A percentile compares a stretch with the other conserved stretches of the same genome.
Evolutionary conservation across 2,797 vertebrate species (phyloP).

Genomic region (Onychomys leucogaster): DNA sequence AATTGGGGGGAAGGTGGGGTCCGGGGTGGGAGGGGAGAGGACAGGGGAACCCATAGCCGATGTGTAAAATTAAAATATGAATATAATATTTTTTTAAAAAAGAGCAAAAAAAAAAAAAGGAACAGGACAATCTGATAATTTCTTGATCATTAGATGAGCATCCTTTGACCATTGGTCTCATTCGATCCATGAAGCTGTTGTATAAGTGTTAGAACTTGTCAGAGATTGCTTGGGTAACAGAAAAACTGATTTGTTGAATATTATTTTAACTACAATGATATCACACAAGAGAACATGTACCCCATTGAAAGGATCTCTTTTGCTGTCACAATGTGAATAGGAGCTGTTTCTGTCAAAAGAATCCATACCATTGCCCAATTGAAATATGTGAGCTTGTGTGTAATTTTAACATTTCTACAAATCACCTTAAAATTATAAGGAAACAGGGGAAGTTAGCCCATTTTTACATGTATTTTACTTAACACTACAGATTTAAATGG

Average conservation of each 20-base stretch:
- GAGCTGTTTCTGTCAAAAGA: not conserved
- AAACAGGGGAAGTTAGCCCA: not conserved
- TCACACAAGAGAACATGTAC: no score
- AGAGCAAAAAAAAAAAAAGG: no score
- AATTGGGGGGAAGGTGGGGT: no score
- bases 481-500: not conserved
- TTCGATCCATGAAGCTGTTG: not conserved
- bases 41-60: no score
- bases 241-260: not conserved
- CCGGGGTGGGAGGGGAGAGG: no score
- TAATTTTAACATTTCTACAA: not conserved
- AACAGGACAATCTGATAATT: not conserved
- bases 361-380: not conserved
- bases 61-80: no score
- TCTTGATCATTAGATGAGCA: not conserved
- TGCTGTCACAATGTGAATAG: not conserved
- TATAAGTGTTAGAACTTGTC: not conserved
- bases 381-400: not conserved
- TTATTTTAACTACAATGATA: not conserved
- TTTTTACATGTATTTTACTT: not conserved
- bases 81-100: no score
- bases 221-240: not conserved
- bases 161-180: not conserved
- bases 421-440: not conserved
- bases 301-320: not conserved